A percentile compares a stretch with the other conserved stretches of the same genome.
Evolutionary conservation across 2,888 invertebrate species (phyloP).

Genomic region (Oscheius sp.): DNA sequence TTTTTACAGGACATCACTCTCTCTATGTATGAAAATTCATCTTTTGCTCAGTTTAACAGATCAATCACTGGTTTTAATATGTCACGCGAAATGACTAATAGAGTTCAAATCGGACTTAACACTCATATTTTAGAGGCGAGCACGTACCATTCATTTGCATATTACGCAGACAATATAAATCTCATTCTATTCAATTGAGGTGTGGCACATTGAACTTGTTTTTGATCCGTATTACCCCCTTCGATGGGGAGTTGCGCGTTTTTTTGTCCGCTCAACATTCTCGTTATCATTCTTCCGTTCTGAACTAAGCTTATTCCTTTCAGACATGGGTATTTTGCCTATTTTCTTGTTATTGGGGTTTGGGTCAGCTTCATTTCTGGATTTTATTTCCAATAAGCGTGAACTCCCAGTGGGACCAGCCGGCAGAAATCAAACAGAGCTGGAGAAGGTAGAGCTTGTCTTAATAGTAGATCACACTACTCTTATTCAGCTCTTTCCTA

Average conservation of each 20-base stretch:
- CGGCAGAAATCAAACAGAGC: constrained; percentile 3
- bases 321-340: constrained; percentile 15
- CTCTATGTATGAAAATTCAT: too few species aligned
- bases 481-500: constrained; percentile 7
- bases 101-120: background rate
- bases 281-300: constrained; percentile 2
- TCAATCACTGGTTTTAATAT: too few species aligned
- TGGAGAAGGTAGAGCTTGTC: background rate
- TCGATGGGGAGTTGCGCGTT: constrained; percentile 20
- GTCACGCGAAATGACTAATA: constrained; percentile 13
- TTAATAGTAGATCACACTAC: background rate
- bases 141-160: constrained; percentile 17
- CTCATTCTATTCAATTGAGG: background rate
- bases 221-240: constrained; percentile 30
- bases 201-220: constrained; percentile 14
- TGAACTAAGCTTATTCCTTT: background rate
- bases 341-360: constrained; percentile 1
- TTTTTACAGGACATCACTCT: too few species aligned
- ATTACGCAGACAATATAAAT: constrained; percentile 13
- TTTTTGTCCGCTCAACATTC: constrained; percentile 12
- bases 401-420: constrained; percentile 17
- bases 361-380: constrained; percentile 13
- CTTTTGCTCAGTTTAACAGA: too few species aligned
- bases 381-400: constrained; percentile 12
- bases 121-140: background rate